These are phyloP conservation scores for Chiloscyllium punctatum DNA, from an alignment of 2,797 vertebrate species.

Conservation along the genomic window DNA sequence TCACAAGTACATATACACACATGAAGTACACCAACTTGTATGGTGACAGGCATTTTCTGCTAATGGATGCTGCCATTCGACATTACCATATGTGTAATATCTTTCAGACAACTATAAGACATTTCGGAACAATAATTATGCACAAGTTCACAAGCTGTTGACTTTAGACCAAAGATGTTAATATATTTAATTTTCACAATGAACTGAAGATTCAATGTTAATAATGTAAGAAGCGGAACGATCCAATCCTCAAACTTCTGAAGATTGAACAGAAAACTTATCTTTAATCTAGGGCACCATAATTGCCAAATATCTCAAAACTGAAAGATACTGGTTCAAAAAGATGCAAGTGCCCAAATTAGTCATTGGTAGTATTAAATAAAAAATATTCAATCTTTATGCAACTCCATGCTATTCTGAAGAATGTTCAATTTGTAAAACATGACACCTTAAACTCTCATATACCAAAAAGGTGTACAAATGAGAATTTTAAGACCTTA, in stretches of 20 bases:
- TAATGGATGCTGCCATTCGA: background rate
- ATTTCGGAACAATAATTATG: background rate
- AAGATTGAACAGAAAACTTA: slow-evolving; percentile 35
- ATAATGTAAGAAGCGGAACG: slow-evolving; percentile 34
- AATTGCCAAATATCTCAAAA: slow-evolving; percentile 1
- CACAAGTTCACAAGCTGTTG: background rate
- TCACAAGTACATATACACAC: background rate
- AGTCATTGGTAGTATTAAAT: background rate
- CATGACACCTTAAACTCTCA: background rate
- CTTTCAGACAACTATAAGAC: background rate
- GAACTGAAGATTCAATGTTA: background rate
- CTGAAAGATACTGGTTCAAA: background rate
- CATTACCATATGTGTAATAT: background rate
- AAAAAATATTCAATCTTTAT: background rate
- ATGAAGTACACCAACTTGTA: background rate
- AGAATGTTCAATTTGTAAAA: background rate
- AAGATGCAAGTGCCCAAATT: background rate
- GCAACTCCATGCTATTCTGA: background rate
- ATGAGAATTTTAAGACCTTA: slow-evolving; percentile 1
- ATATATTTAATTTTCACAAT: background rate
- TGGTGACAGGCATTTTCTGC: background rate
- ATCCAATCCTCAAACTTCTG: slow-evolving; percentile 21
- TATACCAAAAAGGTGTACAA: background rate
- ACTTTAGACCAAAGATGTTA: background rate
- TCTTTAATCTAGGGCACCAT: slow-evolving; percentile 23